Evolutionary conservation across 2,888 invertebrate species (phyloP).

Genomic region (Suillia variegata): DNA sequence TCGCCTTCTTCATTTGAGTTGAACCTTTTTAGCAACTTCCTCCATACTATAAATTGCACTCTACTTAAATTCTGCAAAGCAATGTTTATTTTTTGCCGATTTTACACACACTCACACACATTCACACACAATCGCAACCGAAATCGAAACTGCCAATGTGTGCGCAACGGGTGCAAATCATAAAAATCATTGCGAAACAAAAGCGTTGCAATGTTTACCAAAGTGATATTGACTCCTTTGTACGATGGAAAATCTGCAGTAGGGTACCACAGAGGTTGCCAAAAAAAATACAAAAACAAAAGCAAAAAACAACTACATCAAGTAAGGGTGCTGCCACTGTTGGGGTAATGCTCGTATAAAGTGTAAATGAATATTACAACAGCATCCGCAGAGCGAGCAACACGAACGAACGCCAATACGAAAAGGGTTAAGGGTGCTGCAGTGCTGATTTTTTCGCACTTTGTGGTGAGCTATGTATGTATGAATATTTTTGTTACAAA

Average conservation of each 20-base stretch:
- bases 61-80: background rate
- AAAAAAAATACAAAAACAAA: background rate
- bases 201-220: background rate
- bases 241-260: too few species aligned
- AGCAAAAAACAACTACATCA: too few species aligned
- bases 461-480: background rate
- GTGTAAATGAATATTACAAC: background rate
- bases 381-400: background rate
- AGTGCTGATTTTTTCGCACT: background rate
- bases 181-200: too few species aligned
- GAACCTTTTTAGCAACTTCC: too few species aligned
- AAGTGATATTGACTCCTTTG: slow-evolving; percentile 2
- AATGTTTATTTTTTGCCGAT: background rate
- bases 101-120: too few species aligned
- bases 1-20: too few species aligned
- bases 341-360: background rate
- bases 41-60: too few species aligned
- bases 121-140: too few species aligned
- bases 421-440: background rate
- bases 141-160: background rate
- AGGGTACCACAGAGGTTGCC: background rate
- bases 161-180: background rate
- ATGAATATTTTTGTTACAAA: background rate
- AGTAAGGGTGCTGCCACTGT: too few species aligned
- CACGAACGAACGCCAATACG: background rate